A percentile compares a stretch with the other conserved stretches of the same genome.
Conservation (phyloP, 2,888 invertebrate species). For the Chamaedrilus cognettii region DNA sequence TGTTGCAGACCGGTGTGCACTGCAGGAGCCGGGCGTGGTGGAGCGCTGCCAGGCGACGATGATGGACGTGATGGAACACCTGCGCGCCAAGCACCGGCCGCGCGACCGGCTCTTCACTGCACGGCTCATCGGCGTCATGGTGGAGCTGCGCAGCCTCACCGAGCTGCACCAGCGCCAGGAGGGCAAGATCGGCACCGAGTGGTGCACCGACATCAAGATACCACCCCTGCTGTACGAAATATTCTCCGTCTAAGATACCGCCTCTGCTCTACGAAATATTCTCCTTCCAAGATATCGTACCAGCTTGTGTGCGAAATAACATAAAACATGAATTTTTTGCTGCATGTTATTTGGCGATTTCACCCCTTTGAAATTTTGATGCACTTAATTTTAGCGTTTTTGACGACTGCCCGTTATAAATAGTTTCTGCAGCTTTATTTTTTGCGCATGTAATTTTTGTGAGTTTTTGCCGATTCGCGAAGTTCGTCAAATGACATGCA, state of each 20-base stretch:
- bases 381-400: too few relatives aligned
- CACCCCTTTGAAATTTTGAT: too few relatives aligned
- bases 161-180: conserved; percentile 28
- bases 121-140: conserved; percentile 19
- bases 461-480: too few relatives aligned
- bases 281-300: too few relatives aligned
- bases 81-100: conserved; percentile 21
- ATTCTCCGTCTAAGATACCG: conserved; percentile 20
- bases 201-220: conserved; percentile 29
- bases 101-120: conserved; percentile 19
- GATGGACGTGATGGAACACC: conserved; percentile 16
- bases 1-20: conserved; percentile 20
- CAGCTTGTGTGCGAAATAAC: too few relatives aligned
- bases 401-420: too few relatives aligned
- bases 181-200: conserved; percentile 30
- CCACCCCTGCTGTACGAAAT: conserved; percentile 35
- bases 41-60: conserved; percentile 16
- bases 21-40: conserved; percentile 23
- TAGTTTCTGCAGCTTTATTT: too few relatives aligned
- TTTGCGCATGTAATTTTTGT: too few relatives aligned
- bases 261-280: not conserved
- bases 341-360: too few relatives aligned
- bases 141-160: conserved; percentile 29
- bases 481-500: too few relatives aligned
- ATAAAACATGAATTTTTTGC: too few relatives aligned